Evolutionary conservation across 2,888 invertebrate species (phyloP).

Genomic region (Drosophila anomalata): DNA sequence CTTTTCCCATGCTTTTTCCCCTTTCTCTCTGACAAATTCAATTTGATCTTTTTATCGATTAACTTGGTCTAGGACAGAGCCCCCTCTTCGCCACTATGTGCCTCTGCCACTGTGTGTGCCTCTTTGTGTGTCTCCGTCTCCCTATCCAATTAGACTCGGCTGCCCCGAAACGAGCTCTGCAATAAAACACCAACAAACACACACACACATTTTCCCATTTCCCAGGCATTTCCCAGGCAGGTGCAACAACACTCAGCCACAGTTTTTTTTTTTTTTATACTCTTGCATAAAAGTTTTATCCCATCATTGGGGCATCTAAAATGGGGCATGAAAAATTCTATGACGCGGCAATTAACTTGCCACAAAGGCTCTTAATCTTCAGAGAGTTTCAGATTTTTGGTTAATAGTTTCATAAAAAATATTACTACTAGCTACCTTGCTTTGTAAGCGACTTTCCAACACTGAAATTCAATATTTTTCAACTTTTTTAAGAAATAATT

Average conservation of each 20-base stretch:
- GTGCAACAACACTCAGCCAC: constrained; percentile 7
- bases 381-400: too few relatives aligned
- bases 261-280: not conserved
- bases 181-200: constrained; percentile 60
- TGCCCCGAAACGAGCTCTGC: constrained; percentile 68
- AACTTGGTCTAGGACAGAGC: constrained; percentile 41
- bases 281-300: constrained; percentile 1
- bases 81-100: not conserved
- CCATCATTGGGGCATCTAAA: not conserved
- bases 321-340: not conserved
- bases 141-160: constrained; percentile 71
- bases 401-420: not conserved
- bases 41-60: constrained; percentile 65
- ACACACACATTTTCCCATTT: constrained; percentile 7
- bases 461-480: too few relatives aligned
- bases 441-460: too few relatives aligned
- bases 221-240: constrained; percentile 13
- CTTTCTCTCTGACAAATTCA: constrained; percentile 31
- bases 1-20: not conserved
- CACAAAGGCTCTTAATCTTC: not conserved
- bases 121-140: constrained; percentile 21
- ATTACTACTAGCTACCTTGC: too few relatives aligned
- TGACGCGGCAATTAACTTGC: not conserved
- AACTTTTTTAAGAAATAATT: too few relatives aligned
- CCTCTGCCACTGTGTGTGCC: not conserved